Evolutionary conservation across 2,888 invertebrate species (phyloP).

Genomic region (Apodemia duryi): DNA sequence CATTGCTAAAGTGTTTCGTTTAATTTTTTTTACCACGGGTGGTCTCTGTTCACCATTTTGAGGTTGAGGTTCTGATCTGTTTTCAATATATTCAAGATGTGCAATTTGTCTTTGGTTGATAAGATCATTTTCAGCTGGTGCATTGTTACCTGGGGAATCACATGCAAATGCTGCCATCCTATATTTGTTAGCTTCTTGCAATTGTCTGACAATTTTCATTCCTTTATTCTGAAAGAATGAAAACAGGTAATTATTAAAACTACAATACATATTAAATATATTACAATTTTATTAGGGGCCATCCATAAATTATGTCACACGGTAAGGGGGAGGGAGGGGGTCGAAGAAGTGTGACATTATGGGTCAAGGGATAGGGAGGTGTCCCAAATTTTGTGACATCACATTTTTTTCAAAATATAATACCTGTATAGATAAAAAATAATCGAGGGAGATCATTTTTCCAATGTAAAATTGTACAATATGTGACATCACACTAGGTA

Average conservation of each 20-base stretch:
- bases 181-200: slow-evolving; percentile 73
- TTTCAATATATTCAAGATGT: slow-evolving; percentile 64
- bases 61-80: slow-evolving; percentile 56
- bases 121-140: slow-evolving; percentile 65
- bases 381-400: too few relatives aligned
- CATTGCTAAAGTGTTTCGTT: slow-evolving; percentile 86
- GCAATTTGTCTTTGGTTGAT: slow-evolving; percentile 71
- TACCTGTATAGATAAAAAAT: too few relatives aligned
- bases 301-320: too few relatives aligned
- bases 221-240: slow-evolving; percentile 64
- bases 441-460: too few relatives aligned
- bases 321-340: too few relatives aligned
- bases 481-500: too few relatives aligned
- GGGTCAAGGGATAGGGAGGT: too few relatives aligned
- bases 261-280: too few relatives aligned
- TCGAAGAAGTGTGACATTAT: too few relatives aligned
- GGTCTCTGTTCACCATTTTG: slow-evolving; percentile 53
- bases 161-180: slow-evolving; percentile 77
- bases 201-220: slow-evolving; percentile 67
- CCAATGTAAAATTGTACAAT: too few relatives aligned
- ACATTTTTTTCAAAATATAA: too few relatives aligned
- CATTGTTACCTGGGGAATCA: slow-evolving; percentile 52
- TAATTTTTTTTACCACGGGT: slow-evolving; percentile 78
- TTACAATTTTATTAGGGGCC: too few relatives aligned
- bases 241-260: not conserved